Conservation (phyloP, 2,113 vertebrate genomes). For the Calypte anna region DNA sequence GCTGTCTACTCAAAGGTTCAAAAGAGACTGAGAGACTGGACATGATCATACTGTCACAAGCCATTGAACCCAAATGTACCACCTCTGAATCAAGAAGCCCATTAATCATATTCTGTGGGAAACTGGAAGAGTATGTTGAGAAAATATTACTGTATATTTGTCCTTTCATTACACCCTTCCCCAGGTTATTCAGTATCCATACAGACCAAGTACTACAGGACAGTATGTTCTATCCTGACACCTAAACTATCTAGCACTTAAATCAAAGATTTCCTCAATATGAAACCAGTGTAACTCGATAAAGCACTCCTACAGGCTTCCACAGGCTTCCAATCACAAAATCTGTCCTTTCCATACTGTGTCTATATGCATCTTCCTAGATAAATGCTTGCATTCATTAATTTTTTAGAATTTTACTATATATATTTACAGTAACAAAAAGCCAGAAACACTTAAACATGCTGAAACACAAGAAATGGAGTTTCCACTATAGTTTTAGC, state of each 20-base stretch:
- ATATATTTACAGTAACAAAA: background rate
- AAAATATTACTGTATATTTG: conserved; percentile 18
- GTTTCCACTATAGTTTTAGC: background rate
- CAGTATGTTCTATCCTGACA: background rate
- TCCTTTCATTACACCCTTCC: conserved; percentile 2
- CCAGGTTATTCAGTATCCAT: background rate
- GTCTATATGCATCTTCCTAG: background rate
- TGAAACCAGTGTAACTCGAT: background rate
- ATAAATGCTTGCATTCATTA: background rate
- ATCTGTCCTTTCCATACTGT: background rate
- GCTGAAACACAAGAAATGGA: background rate
- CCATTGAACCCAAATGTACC: background rate
- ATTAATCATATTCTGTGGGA: conserved; percentile 5
- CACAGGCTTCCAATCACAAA: background rate
- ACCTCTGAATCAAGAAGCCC: conserved; percentile 1
- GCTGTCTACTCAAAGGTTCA: conserved; percentile 4
- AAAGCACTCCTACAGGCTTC: background rate
- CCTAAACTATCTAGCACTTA: background rate
- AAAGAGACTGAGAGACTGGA: background rate
- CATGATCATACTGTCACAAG: conserved; percentile 1
- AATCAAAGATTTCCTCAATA: background rate
- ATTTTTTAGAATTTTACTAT: background rate
- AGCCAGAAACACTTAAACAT: background rate
- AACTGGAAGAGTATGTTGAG: background rate
- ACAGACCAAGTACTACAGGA: background rate